Evolutionary conservation across 2,888 invertebrate species (phyloP), one percentile per base, ranked within the genome.

Genomic region (Choreutis nemorana): DNA sequence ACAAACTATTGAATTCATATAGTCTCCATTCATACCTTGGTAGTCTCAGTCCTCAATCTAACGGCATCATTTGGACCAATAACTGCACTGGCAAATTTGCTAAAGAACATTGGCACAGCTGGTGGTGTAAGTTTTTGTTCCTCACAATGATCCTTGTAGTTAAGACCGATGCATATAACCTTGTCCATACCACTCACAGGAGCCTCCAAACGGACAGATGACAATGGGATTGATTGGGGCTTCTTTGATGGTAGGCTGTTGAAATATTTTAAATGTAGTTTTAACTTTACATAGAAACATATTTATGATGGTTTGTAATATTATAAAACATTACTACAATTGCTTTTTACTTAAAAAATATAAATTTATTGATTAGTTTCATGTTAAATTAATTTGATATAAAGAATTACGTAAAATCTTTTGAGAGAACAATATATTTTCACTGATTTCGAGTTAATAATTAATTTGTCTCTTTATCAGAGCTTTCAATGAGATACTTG

Each of bases 101-200:
- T 90, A 66, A 94, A 95, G 43, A 94, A 86, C 56, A 93, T 87
- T 0, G 95, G 95, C 37, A 90, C 88, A 10, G 80, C 73, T 0
- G 91, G 91, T 2, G 83, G 71, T 0, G 84, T 82, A 9, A 86
- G 55, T 11, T 90, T 87, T 55, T 93, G 92, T 53, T 95, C 94
- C 29, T 83, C 80, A 46, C 94, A 94, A 49, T 94, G 94, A 22
- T 93, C 94, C 30, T 73, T 56, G 63, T 95, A 95, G 63, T 95
- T 95, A 34, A 94, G 78, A 1, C 92, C 93, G 8, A 94, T 84
- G 50, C 94, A 94, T 1, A 90, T 81, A 1, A 95, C 83, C 63
- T 95, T 95, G 48, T 93, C 92, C 33, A 91, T 88, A 14, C 85
- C 84, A 2, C 83, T 83, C 10, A 95, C 81, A 0, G 95, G 94